Percentiles rank a stretch among this genome's conserved stretches.
Conservation (phyloP, 2,888 invertebrate genomes). For the Philopedon plagiatum region DNA sequence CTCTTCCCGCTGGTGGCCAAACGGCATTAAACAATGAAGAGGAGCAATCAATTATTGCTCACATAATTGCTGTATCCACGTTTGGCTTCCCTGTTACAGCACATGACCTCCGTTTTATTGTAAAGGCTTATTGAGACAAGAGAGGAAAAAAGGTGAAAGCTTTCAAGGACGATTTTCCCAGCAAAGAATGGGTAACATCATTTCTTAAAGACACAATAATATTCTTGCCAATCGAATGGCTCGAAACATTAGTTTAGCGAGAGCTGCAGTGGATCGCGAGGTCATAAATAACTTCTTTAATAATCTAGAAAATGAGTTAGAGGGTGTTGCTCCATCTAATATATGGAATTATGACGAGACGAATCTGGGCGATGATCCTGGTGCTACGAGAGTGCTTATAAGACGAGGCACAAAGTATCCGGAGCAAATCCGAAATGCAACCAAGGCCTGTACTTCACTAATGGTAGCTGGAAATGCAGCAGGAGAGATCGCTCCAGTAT, state of each 20-base stretch:
- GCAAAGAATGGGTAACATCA: slow-evolving; percentile 14
- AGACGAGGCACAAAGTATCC: slow-evolving; percentile 55
- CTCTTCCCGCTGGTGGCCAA: slow-evolving; percentile 15
- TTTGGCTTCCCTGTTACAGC: slow-evolving; percentile 25
- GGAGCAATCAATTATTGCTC: slow-evolving; percentile 14
- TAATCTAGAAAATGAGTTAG: slow-evolving; percentile 24
- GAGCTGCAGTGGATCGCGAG: slow-evolving; percentile 38
- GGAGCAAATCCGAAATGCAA: slow-evolving; percentile 55
- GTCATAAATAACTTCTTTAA: slow-evolving; percentile 39
- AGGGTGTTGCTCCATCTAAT: slow-evolving; percentile 35
- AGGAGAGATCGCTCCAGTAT: slow-evolving; percentile 57
- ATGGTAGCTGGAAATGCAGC: slow-evolving; percentile 58
- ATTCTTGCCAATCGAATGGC: slow-evolving; percentile 13
- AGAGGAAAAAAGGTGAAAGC: slow-evolving; percentile 30
- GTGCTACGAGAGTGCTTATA: slow-evolving; percentile 45
- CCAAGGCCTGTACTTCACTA: slow-evolving; percentile 56
- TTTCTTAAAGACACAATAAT: slow-evolving; percentile 26
- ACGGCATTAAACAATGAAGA: slow-evolving; percentile 10
- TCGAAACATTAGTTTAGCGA: slow-evolving; percentile 34
- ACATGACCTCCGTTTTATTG: slow-evolving; percentile 25
- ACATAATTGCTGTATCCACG: slow-evolving; percentile 22
- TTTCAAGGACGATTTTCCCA: slow-evolving; percentile 24
- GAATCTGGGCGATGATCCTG: slow-evolving; percentile 61
- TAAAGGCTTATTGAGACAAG: slow-evolving; percentile 24
- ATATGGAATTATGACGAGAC: slow-evolving; percentile 49